Evolutionary conservation across 2,797 vertebrate species (phyloP).

Genomic region (Ataeniobius toweri): DNA sequence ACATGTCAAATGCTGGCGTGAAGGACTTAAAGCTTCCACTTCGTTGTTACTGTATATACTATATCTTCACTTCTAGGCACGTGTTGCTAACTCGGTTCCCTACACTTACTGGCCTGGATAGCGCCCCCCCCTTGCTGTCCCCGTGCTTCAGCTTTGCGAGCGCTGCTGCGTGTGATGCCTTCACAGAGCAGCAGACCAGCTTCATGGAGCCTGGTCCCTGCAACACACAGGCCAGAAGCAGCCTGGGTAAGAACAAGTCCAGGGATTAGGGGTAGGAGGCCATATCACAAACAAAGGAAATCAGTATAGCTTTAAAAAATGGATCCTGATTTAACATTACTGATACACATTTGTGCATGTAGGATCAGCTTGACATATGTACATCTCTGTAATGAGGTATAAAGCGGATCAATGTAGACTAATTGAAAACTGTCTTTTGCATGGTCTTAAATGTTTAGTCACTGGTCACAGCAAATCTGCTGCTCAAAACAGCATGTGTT

Average conservation of each 20-base stretch:
- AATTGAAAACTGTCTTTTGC: conserved; percentile 44
- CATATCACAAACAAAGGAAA: not conserved
- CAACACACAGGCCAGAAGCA: conserved; percentile 81
- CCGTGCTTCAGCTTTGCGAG: conserved; percentile 83
- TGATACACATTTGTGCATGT: not conserved
- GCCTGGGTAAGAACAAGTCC: conserved; percentile 79
- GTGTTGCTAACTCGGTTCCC: conserved; percentile 86
- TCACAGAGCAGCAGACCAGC: conserved; percentile 86
- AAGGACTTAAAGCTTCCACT: conserved; percentile 23
- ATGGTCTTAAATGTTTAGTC: conserved; percentile 51
- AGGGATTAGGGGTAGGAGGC: not conserved
- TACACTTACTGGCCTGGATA: conserved; percentile 83
- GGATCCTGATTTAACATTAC: conserved; percentile 5
- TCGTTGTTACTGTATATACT: conserved; percentile 60
- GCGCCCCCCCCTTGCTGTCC: conserved; percentile 79
- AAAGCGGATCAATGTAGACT: conserved; percentile 6
- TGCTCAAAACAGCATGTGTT: conserved; percentile 61
- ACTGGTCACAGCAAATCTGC: conserved; percentile 34
- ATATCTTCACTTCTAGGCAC: conserved; percentile 79
- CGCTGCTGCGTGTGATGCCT: conserved; percentile 83
- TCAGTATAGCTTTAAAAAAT: not conserved
- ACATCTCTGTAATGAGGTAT: not conserved
- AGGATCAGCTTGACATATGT: conserved; percentile 4
- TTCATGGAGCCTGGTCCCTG: conserved; percentile 82
- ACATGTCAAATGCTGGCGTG: conserved; percentile 12